Conservation (phyloP, 2,113 vertebrate genomes). For the Onychorhynchus coronatus region DNA sequence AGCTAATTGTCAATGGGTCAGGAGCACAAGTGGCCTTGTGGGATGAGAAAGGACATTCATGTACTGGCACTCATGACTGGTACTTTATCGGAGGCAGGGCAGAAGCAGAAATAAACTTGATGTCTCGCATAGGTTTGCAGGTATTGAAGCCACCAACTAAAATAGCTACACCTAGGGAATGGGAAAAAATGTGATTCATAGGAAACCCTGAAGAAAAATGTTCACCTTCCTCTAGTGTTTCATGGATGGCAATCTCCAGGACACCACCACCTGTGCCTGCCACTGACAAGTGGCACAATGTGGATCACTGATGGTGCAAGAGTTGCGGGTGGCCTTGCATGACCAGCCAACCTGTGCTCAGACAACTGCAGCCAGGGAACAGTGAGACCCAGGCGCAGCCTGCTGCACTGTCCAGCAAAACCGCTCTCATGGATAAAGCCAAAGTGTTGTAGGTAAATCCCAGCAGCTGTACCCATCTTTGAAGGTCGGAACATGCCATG, state of each 20-base stretch:
- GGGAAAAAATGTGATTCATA: neutral
- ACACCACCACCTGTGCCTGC: neutral
- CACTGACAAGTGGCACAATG: accelerated
- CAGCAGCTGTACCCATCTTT: neutral
- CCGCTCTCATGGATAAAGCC: neutral
- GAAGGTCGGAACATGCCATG: neutral
- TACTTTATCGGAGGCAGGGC: neutral
- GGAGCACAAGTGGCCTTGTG: neutral
- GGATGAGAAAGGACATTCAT: neutral
- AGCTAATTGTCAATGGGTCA: neutral
- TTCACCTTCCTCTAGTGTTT: neutral
- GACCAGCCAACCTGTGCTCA: neutral
- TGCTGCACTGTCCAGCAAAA: neutral
- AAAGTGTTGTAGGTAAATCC: neutral
- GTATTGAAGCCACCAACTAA: accelerated
- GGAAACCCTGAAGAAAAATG: neutral
- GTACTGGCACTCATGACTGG: neutral
- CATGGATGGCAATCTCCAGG: neutral
- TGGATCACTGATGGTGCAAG: neutral
- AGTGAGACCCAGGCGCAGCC: neutral
- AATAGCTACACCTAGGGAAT: neutral
- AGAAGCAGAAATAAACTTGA: neutral
- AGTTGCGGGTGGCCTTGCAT: neutral
- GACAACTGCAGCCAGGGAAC: neutral
- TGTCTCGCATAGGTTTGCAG: neutral